Conservation (phyloP, 1,140 invertebrate genomes). For the Monochamus saltuarius region DNA sequence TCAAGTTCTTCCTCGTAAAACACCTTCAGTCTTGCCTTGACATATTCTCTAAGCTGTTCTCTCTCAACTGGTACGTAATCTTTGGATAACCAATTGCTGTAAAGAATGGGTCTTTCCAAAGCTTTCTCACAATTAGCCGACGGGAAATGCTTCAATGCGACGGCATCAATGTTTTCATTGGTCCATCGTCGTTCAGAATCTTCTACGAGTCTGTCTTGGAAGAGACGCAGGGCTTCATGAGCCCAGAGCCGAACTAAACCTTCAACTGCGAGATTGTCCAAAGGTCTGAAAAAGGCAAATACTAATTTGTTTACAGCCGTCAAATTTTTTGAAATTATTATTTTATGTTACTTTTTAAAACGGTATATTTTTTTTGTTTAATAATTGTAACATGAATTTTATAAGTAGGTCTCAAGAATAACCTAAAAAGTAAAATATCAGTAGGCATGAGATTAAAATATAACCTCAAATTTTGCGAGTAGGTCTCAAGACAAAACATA, state of each 20-base stretch:
- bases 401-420: no score
- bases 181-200: slow-evolving; percentile 96
- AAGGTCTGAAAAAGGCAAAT: slow-evolving; percentile 60
- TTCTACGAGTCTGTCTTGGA: slow-evolving; percentile 95
- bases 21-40: slow-evolving; percentile 93
- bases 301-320: no score
- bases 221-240: slow-evolving; percentile 95
- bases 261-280: slow-evolving; percentile 89
- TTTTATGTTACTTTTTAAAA: no score
- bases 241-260: slow-evolving; percentile 97
- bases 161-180: slow-evolving; percentile 94
- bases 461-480: no score
- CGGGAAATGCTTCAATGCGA: slow-evolving; percentile 95
- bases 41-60: slow-evolving; percentile 94
- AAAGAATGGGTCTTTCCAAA: slow-evolving; percentile 88
- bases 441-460: no score
- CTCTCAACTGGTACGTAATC: slow-evolving; percentile 97
- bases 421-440: no score
- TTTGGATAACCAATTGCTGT: slow-evolving; percentile 98
- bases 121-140: slow-evolving; percentile 83
- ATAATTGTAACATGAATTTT: no score
- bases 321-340: no score
- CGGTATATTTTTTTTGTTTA: no score
- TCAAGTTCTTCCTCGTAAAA: slow-evolving; percentile 99
- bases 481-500: no score